Conservation (phyloP, 2,888 invertebrate species). For the Tyria jacobaeae region DNA sequence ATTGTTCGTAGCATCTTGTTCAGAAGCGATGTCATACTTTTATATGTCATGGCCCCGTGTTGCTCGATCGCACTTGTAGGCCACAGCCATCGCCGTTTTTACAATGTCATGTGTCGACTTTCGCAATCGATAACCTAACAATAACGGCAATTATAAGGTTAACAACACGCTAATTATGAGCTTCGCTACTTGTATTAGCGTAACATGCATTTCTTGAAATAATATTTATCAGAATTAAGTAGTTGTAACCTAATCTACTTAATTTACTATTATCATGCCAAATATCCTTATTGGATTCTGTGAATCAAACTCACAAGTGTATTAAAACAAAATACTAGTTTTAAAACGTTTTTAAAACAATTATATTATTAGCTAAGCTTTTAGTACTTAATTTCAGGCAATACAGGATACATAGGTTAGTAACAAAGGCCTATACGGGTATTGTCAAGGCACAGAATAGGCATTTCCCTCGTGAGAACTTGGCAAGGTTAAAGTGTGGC, state of each 20-base stretch:
- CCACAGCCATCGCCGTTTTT: constrained; percentile 78
- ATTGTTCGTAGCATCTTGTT: constrained; percentile 72
- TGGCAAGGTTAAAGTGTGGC: constrained; percentile 85
- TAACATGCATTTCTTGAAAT: constrained; percentile 12
- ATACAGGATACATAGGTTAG: constrained; percentile 75
- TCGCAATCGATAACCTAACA: constrained; percentile 77
- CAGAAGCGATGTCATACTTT: constrained; percentile 74
- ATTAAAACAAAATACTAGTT: constrained; percentile 41
- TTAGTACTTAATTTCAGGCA: constrained; percentile 62
- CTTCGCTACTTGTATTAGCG: constrained; percentile 34
- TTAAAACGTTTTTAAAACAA: constrained; percentile 59
- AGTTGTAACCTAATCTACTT: background rate
- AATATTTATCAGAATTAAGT: constrained; percentile 9
- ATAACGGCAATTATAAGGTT: constrained; percentile 64
- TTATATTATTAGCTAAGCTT: constrained; percentile 31
- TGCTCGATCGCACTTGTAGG: constrained; percentile 85
- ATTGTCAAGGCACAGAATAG: constrained; percentile 86
- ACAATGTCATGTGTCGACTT: constrained; percentile 84
- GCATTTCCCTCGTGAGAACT: constrained; percentile 86
- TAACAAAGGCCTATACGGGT: constrained; percentile 83
- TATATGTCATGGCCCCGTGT: constrained; percentile 80
- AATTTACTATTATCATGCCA: constrained; percentile 22
- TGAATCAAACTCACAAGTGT: constrained; percentile 42
- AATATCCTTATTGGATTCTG: constrained; percentile 33
- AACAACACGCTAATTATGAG: constrained; percentile 51